Conservation (phyloP, 2,113 vertebrate genomes). For the Sminthopsis crassicaudata region DNA sequence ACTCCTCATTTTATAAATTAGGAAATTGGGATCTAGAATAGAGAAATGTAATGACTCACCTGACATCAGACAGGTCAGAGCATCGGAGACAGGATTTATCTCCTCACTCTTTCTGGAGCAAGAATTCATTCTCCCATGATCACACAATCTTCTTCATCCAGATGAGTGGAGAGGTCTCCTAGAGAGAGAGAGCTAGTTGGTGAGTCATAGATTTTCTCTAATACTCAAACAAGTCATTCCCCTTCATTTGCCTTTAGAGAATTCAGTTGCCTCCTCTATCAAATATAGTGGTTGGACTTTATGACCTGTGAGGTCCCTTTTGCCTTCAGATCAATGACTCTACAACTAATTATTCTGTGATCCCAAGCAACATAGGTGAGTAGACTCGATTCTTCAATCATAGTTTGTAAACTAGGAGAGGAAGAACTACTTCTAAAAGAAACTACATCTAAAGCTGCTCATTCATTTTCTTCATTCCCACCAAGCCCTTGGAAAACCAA, state of each 20-base stretch:
- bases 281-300: not conserved
- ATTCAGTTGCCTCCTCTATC: not conserved
- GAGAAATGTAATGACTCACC: not conserved
- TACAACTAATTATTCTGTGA: not conserved
- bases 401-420: not conserved
- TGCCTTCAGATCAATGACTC: not conserved
- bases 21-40: not conserved
- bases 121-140: not conserved
- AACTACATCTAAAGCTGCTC: not conserved
- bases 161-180: not conserved
- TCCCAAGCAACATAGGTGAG: not conserved
- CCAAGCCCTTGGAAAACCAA: conserved; percentile 24
- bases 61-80: not conserved
- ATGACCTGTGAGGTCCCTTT: not conserved
- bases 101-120: not conserved
- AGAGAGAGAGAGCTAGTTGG: not conserved
- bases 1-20: not conserved
- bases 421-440: not conserved
- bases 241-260: not conserved
- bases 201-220: not conserved
- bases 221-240: not conserved
- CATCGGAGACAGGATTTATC: not conserved
- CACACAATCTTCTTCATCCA: not conserved
- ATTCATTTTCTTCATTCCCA: not conserved
- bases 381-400: not conserved